Percentiles rank a stretch among this genome's conserved stretches.
Conservation (phyloP, 1,140 invertebrate species). For the Microplitis mediator region DNA sequence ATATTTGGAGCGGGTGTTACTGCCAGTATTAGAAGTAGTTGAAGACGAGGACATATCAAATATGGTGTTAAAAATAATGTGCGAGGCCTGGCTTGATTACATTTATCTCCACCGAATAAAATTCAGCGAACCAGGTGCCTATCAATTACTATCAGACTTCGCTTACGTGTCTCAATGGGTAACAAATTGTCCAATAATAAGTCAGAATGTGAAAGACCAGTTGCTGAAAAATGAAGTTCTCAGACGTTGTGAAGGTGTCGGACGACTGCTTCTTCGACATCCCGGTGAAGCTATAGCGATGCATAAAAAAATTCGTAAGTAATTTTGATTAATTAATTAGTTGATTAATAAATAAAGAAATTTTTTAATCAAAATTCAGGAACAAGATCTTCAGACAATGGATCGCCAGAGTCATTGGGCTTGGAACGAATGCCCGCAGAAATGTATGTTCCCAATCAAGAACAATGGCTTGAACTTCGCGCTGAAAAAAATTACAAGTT, state of each 20-base stretch:
- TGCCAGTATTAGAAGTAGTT: constrained; percentile 75
- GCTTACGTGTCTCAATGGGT: constrained; percentile 77
- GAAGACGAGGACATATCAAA: constrained; percentile 74
- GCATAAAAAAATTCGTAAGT: constrained; percentile 59
- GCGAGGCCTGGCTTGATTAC: constrained; percentile 83
- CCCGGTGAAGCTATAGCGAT: constrained; percentile 77
- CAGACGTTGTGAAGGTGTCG: constrained; percentile 80
- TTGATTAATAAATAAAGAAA: neutral
- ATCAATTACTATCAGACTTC: constrained; percentile 77
- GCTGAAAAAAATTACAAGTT: constrained; percentile 60
- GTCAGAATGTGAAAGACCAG: constrained; percentile 67
- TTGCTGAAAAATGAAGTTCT: constrained; percentile 78
- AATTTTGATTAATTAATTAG: neutral
- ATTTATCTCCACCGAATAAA: constrained; percentile 81
- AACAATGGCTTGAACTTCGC: constrained; percentile 81
- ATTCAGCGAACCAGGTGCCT: constrained; percentile 74
- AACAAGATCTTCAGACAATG: constrained; percentile 39
- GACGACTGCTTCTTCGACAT: constrained; percentile 73
- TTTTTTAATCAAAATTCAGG: constrained; percentile 39
- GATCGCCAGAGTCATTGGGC: constrained; percentile 46
- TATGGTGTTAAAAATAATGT: constrained; percentile 79
- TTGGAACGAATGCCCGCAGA: constrained; percentile 75
- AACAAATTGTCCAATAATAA: constrained; percentile 64
- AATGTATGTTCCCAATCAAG: constrained; percentile 89
- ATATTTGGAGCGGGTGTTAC: constrained; percentile 74